Base-by-base conservation (phyloP, 2,888 invertebrate genomes). In the Nineta flava region DNA sequence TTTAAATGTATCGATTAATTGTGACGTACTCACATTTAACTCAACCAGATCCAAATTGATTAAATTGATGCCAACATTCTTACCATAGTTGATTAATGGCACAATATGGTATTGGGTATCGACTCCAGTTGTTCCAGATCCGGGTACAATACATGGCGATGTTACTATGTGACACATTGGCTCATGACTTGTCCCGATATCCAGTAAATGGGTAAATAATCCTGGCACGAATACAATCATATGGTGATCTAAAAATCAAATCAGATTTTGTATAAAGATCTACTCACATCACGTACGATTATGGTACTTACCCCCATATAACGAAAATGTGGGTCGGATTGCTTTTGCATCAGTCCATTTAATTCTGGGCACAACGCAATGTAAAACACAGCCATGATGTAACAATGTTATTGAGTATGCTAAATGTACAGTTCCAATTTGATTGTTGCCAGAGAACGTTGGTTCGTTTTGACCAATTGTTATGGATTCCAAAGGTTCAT, bases 201-300 rank as follows among this genome's bases (percentile, higher is more conserved):
- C 92, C 49, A 93, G 69, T 21, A 92, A 68, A 61, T 93, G 91
- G 0, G 85, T 81, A 67, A 90, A 92, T 31, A 87, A 72, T 60
- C 83, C 87, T 12, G 90, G 87, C 19, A 87, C 82, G 59, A 84
- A 81, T 1, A 92, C 87, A 34, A 90, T 65, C 61, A 93, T 75
- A 58, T 87, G 83, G 62, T 86, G 83, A 54, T 83, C 84, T 83
- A 69, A 51, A 65, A 66, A 31, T 51, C 52, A 53, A 49, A 21
- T n/a, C n/a, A n/a, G 32, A 7, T 32, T 32, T 10, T 32, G 32
- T 32, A 9, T 32, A 32, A 32, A 32, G n/a, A 9, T 32, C 10
- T 32, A 32, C 32, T 7, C 7, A 10, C 32, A 10, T 10, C 10
- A 32, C 32, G 32, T 7, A 9, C 7, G 32, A 32, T 10, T 32